Conservation (phyloP, 2,797 vertebrate species). For the Lutjanus argentimaculatus region DNA sequence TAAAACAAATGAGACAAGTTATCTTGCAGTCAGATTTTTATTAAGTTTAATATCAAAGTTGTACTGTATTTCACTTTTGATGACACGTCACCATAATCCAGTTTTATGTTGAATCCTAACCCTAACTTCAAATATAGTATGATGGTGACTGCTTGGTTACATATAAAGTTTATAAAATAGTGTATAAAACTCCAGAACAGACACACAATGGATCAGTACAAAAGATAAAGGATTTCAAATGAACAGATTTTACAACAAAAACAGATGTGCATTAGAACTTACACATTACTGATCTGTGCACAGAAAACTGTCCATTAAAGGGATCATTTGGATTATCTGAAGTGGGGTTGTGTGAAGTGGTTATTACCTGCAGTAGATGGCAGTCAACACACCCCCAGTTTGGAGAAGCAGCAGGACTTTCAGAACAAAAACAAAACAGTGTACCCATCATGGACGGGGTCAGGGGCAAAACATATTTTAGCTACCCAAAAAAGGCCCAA, state of each 20-base stretch:
- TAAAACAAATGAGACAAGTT: constrained; percentile 23
- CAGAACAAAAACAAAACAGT: too few relatives aligned
- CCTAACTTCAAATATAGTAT: constrained; percentile 29
- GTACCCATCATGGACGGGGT: too few relatives aligned
- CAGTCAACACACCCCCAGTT: too few relatives aligned
- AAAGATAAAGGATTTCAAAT: neutral
- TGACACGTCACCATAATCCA: constrained; percentile 65
- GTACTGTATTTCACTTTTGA: constrained; percentile 69
- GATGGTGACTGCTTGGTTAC: constrained; percentile 17
- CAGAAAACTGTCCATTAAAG: too few relatives aligned
- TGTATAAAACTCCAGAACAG: neutral
- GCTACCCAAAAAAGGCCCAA: too few relatives aligned
- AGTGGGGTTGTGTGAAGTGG: too few relatives aligned
- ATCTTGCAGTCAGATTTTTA: constrained; percentile 42
- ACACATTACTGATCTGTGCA: neutral
- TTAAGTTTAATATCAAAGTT: constrained; percentile 56
- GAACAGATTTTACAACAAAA: neutral
- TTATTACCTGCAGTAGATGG: too few relatives aligned
- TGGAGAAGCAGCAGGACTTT: too few relatives aligned
- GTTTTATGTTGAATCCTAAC: constrained; percentile 65
- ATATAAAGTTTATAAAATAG: neutral
- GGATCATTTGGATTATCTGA: too few relatives aligned
- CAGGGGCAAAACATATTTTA: too few relatives aligned
- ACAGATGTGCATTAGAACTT: neutral
- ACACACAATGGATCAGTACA: neutral